Evolutionary conservation across 2,888 invertebrate genomes (phyloP).

Genomic region (Aleiodes alternator): DNA sequence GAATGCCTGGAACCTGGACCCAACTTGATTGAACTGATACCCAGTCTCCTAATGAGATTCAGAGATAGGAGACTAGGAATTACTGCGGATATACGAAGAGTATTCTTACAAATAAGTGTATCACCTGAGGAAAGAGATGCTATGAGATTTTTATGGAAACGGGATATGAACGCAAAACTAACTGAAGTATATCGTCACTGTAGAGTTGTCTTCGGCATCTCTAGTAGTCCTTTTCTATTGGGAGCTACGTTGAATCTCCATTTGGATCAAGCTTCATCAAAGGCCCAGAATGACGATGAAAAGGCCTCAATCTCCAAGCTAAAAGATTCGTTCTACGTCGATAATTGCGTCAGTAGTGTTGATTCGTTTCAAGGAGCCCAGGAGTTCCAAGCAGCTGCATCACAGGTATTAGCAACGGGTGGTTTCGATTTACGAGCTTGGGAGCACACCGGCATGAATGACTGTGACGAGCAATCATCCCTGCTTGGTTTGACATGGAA

Average conservation of each 20-base stretch:
- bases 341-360: slow-evolving; percentile 29
- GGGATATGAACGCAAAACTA: slow-evolving; percentile 33
- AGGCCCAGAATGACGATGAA: background rate
- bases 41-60: slow-evolving; percentile 46
- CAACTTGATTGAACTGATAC: slow-evolving; percentile 58
- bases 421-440: slow-evolving; percentile 56
- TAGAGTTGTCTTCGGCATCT: slow-evolving; percentile 30
- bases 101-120: slow-evolving; percentile 33
- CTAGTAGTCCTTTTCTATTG: slow-evolving; percentile 57
- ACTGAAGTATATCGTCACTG: slow-evolving; percentile 11
- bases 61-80: slow-evolving; percentile 21
- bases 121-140: slow-evolving; percentile 14
- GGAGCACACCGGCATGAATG: slow-evolving; percentile 44
- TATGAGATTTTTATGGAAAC: slow-evolving; percentile 28
- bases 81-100: slow-evolving; percentile 23
- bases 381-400: slow-evolving; percentile 27
- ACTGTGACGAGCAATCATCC: slow-evolving; percentile 26
- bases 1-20: slow-evolving; percentile 55
- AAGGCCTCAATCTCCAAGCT: background rate
- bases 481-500: slow-evolving; percentile 50
- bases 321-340: slow-evolving; percentile 6
- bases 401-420: slow-evolving; percentile 44
- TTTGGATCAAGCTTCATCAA: slow-evolving; percentile 44
- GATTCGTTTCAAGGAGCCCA: slow-evolving; percentile 37
- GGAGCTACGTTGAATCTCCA: slow-evolving; percentile 50